Evolutionary conservation across 2,797 vertebrate genomes (phyloP).

Genomic region (Leucoraja ocellata): DNA sequence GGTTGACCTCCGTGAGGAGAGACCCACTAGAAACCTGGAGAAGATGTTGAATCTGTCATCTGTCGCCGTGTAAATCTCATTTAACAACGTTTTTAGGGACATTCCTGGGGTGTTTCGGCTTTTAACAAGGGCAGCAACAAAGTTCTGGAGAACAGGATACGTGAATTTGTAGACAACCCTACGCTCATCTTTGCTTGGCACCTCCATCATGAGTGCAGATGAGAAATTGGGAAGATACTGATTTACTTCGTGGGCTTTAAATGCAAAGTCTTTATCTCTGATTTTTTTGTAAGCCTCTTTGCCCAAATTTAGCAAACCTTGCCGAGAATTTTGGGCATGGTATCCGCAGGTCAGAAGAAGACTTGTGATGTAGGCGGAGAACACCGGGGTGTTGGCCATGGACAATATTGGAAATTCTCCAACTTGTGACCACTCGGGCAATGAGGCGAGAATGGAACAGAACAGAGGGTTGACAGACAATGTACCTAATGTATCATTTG

Average conservation of each 20-base stretch:
- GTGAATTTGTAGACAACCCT: neutral
- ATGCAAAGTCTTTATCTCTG: neutral
- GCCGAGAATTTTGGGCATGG: too few species aligned
- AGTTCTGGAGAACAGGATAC: neutral
- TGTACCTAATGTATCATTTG: too few species aligned
- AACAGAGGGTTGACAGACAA: too few species aligned
- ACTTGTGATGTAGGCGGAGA: too few species aligned
- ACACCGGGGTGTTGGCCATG: accelerated
- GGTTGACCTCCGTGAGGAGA: neutral
- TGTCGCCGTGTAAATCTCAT: neutral
- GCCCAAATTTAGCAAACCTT: too few species aligned
- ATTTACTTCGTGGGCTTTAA: neutral
- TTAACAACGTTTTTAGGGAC: accelerated
- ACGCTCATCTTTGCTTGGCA: neutral
- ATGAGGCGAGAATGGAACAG: too few species aligned
- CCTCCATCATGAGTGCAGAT: neutral
- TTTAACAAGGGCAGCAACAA: neutral
- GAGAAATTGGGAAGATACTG: neutral
- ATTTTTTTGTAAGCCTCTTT: too few species aligned
- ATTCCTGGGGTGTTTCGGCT: neutral
- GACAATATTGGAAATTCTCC: accelerated
- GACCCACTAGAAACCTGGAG: neutral
- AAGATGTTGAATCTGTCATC: neutral
- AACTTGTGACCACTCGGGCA: too few species aligned
- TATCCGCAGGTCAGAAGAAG: too few species aligned